Evolutionary conservation across 2,797 vertebrate species (phyloP).

Genomic region (Psittacula derbiana): DNA sequence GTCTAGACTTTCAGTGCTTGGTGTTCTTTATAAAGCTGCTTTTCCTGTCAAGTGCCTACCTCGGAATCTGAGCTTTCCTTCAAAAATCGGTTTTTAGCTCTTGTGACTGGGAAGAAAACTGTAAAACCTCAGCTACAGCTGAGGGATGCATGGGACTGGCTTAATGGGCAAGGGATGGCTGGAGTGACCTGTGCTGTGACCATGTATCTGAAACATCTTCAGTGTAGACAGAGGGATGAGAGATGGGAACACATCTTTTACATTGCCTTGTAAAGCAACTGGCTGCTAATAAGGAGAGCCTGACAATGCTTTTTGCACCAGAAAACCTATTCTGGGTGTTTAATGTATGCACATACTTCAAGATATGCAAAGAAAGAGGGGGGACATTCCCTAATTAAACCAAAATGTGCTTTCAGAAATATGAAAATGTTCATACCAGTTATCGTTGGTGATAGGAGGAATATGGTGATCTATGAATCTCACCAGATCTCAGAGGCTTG

Average conservation of each 20-base stretch:
- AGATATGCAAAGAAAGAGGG: not conserved
- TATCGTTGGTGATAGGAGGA: accelerated
- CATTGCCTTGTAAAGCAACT: not conserved
- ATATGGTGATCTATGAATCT: not conserved
- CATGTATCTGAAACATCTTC: not conserved
- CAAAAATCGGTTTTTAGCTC: not conserved
- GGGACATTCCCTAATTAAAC: not conserved
- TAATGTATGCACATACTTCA: not conserved
- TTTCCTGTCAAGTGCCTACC: slow-evolving; percentile 13
- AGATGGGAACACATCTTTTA: not conserved
- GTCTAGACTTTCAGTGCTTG: not conserved
- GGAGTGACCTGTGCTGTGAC: not conserved
- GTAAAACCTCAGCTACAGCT: not conserved
- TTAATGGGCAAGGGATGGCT: not conserved
- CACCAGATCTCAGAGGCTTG: accelerated
- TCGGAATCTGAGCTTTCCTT: slow-evolving; percentile 16
- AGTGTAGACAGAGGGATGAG: not conserved
- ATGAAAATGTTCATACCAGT: not conserved
- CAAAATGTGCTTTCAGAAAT: not conserved
- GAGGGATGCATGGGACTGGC: not conserved
- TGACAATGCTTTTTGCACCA: not conserved
- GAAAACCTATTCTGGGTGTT: not conserved
- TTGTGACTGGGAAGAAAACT: not conserved
- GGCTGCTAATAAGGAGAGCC: not conserved
- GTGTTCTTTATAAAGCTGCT: not conserved